Percentiles rank a stretch among this genome's conserved stretches.
phyloP scores from a whole-genome alignment of 2,113 vertebrate genomes.

The Notothenia coriiceps region DNA sequence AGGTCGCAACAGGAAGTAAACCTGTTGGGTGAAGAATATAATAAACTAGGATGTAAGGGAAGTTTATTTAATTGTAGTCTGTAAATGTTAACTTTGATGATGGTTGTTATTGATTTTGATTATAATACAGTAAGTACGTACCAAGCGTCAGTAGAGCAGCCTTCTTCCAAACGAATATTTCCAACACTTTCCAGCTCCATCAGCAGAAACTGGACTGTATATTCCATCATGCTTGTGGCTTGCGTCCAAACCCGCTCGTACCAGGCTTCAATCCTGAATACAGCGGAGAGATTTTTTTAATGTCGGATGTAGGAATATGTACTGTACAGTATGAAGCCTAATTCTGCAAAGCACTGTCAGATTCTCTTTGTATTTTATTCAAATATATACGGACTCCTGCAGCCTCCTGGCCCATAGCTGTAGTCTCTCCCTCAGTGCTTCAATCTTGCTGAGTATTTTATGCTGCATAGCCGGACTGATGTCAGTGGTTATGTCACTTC shows the following conservation, averaged over 20 bases:
- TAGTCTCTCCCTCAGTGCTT: conserved; percentile 80
- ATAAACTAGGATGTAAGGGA: neutral
- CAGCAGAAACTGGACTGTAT: conserved; percentile 83
- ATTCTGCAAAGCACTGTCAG: conserved; percentile 3
- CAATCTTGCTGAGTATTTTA: conserved; percentile 82
- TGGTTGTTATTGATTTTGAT: neutral
- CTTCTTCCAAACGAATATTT: conserved; percentile 90
- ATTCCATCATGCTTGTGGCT: conserved; percentile 77
- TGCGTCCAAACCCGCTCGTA: conserved; percentile 77
- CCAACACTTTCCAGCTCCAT: conserved; percentile 88
- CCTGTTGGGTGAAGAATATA: conserved; percentile 67
- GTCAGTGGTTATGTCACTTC: conserved; percentile 44
- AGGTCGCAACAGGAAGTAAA: conserved; percentile 88
- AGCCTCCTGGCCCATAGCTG: conserved; percentile 81
- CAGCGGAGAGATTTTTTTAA: neutral
- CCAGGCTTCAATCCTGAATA: conserved; percentile 80
- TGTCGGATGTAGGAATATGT: neutral
- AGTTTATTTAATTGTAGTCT: neutral
- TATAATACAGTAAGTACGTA: conserved; percentile 49
- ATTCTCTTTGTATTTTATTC: conserved; percentile 7
- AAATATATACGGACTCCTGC: conserved; percentile 73
- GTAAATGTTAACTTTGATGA: neutral
- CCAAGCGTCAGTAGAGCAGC: conserved; percentile 83
- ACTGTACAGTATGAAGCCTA: neutral
- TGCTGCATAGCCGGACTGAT: conserved; percentile 56